These are phyloP conservation scores for Puffinus mauretanicus DNA, from an alignment of 2,113 vertebrate species.

Conservation along the genomic window DNA sequence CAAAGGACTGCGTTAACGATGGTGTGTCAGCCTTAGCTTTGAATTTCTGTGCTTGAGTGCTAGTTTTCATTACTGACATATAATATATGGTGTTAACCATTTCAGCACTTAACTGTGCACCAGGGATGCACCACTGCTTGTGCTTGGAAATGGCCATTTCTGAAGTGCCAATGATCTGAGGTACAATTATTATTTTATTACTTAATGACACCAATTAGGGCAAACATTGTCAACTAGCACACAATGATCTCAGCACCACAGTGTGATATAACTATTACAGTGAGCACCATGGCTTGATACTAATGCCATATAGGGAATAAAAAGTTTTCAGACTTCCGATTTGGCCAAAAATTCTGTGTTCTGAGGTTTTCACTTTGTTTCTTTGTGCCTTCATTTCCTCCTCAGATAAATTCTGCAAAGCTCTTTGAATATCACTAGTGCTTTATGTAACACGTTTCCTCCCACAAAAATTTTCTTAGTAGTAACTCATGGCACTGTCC, in stretches of 20 bases:
- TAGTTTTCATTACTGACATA: slow-evolving; percentile 66
- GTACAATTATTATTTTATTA: slow-evolving; percentile 41
- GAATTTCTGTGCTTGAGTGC: slow-evolving; percentile 65
- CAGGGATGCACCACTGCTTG: background rate
- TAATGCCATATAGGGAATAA: background rate
- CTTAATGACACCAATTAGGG: slow-evolving; percentile 45
- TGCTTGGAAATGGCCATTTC: background rate
- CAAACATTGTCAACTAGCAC: slow-evolving; percentile 37
- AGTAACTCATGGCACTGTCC: background rate
- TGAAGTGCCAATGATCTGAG: background rate
- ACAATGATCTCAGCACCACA: slow-evolving; percentile 39
- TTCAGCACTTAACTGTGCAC: background rate
- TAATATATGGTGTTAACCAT: slow-evolving; percentile 50
- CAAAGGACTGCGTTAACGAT: slow-evolving; percentile 67
- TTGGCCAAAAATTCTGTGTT: background rate
- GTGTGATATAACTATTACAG: slow-evolving; percentile 33
- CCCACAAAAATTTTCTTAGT: background rate
- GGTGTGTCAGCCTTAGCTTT: slow-evolving; percentile 65
- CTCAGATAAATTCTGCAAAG: background rate
- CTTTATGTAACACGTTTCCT: background rate
- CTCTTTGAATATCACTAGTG: background rate
- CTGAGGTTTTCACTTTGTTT: background rate
- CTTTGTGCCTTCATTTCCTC: background rate
- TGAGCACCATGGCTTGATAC: background rate
- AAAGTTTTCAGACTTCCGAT: background rate